Conservation (phyloP, 35 echinoderm and acorn worm species). For the Diadema setosum region DNA sequence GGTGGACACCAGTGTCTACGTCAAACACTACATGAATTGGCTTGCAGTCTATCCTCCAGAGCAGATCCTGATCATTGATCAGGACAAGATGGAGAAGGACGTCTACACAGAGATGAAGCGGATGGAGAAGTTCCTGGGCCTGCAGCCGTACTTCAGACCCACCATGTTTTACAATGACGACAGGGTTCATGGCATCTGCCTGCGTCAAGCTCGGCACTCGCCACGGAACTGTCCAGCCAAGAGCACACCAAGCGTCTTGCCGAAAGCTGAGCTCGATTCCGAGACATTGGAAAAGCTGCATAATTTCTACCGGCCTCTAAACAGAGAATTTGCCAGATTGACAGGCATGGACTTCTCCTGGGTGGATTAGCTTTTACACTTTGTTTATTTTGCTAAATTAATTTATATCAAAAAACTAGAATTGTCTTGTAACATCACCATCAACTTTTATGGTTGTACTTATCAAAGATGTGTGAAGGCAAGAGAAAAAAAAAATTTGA, state of each 20-base stretch:
- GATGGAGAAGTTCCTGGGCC: constrained; percentile 60
- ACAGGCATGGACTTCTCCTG: constrained; percentile 51
- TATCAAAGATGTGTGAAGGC: too few relatives aligned
- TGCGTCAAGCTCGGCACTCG: not conserved
- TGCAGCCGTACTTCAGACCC: constrained; percentile 51
- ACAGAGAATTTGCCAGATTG: constrained; percentile 55
- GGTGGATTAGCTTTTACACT: constrained; percentile 10
- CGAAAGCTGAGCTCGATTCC: constrained; percentile 63
- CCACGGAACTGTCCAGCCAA: constrained; percentile 65
- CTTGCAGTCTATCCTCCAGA: constrained; percentile 71
- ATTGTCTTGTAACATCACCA: too few relatives aligned
- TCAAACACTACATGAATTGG: constrained; percentile 82
- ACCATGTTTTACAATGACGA: constrained; percentile 83
- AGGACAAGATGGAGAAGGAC: constrained; percentile 38
- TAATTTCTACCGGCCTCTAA: constrained; percentile 58
- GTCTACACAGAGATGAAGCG: constrained; percentile 56
- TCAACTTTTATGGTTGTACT: too few relatives aligned
- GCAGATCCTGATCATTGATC: constrained; percentile 55
- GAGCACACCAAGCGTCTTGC: constrained; percentile 79
- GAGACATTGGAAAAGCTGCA: constrained; percentile 41
- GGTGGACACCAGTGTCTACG: constrained; percentile 57
- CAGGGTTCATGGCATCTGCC: constrained; percentile 47
- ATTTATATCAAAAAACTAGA: too few relatives aligned
- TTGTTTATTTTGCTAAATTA: too few relatives aligned
- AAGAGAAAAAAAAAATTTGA: too few relatives aligned